A percentile compares a stretch with the other conserved stretches of the same genome.
These are phyloP conservation scores for Blastobasis adustella DNA, from an alignment of 2,888 invertebrate species.

Conservation along the genomic window DNA sequence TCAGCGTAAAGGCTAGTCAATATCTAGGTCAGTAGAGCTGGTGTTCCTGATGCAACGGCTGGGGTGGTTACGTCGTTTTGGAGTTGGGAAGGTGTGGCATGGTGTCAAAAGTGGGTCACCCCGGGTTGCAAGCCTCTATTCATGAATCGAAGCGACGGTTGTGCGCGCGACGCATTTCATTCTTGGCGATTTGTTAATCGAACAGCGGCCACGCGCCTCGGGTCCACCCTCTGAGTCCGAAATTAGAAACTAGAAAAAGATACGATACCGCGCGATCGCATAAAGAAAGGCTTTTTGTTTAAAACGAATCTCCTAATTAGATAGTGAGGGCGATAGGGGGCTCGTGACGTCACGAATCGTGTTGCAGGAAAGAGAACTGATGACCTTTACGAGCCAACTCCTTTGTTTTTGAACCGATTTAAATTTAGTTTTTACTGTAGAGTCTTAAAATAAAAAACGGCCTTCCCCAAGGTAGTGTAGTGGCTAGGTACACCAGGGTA, in stretches of 20 bases:
- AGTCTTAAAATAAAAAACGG: no score
- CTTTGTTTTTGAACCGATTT: no score
- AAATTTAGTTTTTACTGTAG: no score
- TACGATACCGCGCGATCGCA: not conserved
- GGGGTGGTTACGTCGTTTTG: conserved; percentile 29
- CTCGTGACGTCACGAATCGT: no score
- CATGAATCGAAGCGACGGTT: conserved; percentile 67
- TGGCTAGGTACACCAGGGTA: no score
- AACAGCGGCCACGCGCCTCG: conserved; percentile 31
- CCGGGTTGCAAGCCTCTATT: conserved; percentile 79
- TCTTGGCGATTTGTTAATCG: conserved; percentile 54
- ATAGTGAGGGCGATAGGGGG: no score
- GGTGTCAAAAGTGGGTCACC: conserved; percentile 78
- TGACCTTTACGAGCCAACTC: no score
- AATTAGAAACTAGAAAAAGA: not conserved
- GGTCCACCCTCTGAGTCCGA: not conserved
- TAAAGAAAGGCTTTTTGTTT: not conserved
- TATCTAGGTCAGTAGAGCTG: not conserved
- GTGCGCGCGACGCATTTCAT: conserved; percentile 50
- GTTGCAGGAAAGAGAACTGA: no score
- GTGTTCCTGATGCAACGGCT: conserved; percentile 1
- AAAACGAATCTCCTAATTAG: not conserved
- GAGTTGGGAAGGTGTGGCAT: conserved; percentile 22
- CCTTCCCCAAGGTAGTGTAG: no score
- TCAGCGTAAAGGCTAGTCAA: not conserved